Base-by-base conservation (phyloP, 2,113 vertebrate genomes). In the Odontophorus gujanensis region DNA sequence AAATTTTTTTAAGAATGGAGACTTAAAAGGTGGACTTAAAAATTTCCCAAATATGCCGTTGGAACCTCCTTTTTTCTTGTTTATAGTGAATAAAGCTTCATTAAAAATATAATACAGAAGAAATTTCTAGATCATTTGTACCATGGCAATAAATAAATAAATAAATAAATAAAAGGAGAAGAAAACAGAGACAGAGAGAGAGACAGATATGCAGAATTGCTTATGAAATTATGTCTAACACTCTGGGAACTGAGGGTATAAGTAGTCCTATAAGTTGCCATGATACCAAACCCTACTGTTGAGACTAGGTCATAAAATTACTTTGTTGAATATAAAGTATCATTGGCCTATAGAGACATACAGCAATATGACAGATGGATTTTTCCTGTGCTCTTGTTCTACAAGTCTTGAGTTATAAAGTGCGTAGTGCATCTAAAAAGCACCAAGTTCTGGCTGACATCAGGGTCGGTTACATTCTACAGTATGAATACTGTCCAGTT, bases 401-500 rank as follows among this genome's bases (percentile, higher is more conserved):
- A 30, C 21, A 63, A 61, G 15, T 63, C 62, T 43, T 47, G 28
- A 47, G 13, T 32, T 84, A 16, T 12, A 55, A 22, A 12, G 25
- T 16, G n/a, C 24, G 22, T 67, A 72, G 16, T 21, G 43, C 67
- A 11, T 12, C 25, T 51, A 45, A 59, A 47, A 76, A 6, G 18
- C 66, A 43, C 5, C 15, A 67, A 26, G 14, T 80, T 32, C 20
- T 81, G 22, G 5, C 17, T 26, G 38, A n/a, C 51, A 81, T 67
- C 34, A 67, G 13, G 7, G 11, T 81, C 2, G 1, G 6, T 40
- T 42, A n/a, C 2, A 9, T 91, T 81, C 81, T 66, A 34, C 0
- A 0, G 3, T 6, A 22, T 1, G 2, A 87, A 71, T 4, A 2
- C 4, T 21, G 42, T 8, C 17, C 69, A 66, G 36, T 79, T 68